Evolutionary conservation across 2,797 vertebrate species (phyloP).

Genomic region (Falco rusticolus): DNA sequence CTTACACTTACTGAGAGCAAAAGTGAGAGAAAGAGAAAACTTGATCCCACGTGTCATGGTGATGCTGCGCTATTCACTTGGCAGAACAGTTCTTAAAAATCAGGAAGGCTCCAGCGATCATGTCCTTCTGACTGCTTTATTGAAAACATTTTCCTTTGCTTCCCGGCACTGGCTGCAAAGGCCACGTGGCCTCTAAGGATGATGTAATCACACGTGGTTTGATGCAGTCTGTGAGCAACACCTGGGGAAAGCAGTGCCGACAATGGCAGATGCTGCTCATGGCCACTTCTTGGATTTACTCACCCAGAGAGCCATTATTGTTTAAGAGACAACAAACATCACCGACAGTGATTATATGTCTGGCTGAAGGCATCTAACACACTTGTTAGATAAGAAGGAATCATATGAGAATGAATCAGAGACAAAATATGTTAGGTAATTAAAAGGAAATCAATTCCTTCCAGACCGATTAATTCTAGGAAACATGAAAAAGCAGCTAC

Average conservation of each 20-base stretch:
- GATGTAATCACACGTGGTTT: neutral
- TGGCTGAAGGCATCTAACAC: neutral
- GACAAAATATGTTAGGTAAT: neutral
- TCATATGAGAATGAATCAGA: slow-evolving; percentile 2
- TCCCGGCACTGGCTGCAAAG: neutral
- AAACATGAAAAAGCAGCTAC: neutral
- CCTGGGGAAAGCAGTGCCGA: neutral
- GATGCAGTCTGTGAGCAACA: neutral
- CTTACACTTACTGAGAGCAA: neutral
- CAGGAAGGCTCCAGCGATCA: neutral
- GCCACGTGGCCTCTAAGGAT: neutral
- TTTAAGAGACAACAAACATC: neutral
- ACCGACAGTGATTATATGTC: neutral
- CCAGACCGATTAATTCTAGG: slow-evolving; percentile 25
- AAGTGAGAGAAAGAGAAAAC: neutral
- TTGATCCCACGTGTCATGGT: neutral
- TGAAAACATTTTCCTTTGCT: neutral
- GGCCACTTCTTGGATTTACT: neutral
- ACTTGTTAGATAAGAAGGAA: neutral
- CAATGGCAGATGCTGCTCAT: neutral
- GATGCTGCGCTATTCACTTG: neutral
- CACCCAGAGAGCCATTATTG: neutral
- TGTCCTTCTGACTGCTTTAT: neutral
- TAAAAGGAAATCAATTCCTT: slow-evolving; percentile 40
- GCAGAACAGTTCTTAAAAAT: neutral